Base-by-base conservation (phyloP, 2,888 invertebrate genomes). In the Luperina testacea region DNA sequence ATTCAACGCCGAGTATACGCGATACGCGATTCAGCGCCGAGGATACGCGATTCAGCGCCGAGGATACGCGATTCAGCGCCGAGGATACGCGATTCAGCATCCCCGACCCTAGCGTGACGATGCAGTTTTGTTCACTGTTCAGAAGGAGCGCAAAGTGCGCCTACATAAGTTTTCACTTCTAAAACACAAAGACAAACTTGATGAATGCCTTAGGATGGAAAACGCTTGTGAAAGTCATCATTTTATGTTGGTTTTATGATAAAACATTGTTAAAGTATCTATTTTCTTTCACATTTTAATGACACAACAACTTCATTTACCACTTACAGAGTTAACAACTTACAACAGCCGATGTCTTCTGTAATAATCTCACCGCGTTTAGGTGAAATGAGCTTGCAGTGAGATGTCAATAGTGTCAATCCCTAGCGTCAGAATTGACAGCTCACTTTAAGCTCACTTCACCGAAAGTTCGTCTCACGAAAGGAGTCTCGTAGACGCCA, bases 321-420 rank as follows among this genome's bases (percentile, higher is more conserved):
- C 20, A 63, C 48, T 38, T 48, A 32, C 59, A 57, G 27, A 42
- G 20, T 57, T 75, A 7, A 70, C 53, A 72, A 73, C 48, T 24
- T 42, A 27, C 61, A 27, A 27, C 17, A 15, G 57, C 9, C 57
- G 57, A 57, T 24, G 9, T 24, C 3, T 9, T 24, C 8, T 57
- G 20, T 24, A 24, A 57, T 57, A 24, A 57, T 57, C 57, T 57
- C 24, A 57, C 57, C 57, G 9, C 24, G 24, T 24, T 24, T 9
- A 24, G 24, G 9, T 48, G 48, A 48, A 45, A 13, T 45, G 11
- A 45, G 11, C 9, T 45, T 53, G 53, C 24, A 53, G 20, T 57
- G 9, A 57, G 57, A 24, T 24, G 9, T 57, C 24, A 53, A 24
- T 24, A 53, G 53, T 9, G 20, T 9, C 53, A 57, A 57, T 24